A percentile compares a stretch with the other conserved stretches of the same genome.
Conservation (phyloP, 2,797 vertebrate species). For the Onychomys arenicola region DNA sequence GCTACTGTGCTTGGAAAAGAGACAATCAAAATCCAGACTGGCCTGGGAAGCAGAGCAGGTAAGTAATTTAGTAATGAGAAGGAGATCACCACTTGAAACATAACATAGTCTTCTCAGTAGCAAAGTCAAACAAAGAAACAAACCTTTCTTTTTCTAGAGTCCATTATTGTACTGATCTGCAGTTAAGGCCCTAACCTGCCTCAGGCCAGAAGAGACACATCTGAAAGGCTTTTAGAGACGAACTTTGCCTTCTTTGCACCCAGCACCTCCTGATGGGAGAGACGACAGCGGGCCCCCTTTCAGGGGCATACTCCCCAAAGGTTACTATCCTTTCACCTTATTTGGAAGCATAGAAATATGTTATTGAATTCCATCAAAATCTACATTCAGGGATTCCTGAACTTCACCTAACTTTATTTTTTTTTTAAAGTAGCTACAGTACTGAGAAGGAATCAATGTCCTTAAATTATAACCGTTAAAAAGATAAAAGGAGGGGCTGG, state of each 20-base stretch:
- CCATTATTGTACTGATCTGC: background rate
- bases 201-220: constrained; percentile 46
- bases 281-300: background rate
- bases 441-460: constrained; percentile 57
- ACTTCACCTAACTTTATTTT: constrained; percentile 60
- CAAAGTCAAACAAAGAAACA: constrained; percentile 61
- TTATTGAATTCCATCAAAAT: constrained; percentile 40
- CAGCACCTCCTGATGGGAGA: constrained; percentile 28
- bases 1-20: constrained; percentile 74
- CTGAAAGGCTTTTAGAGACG: constrained; percentile 13
- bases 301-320: background rate
- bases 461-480: constrained; percentile 44
- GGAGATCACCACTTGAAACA: constrained; percentile 73
- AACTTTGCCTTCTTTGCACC: constrained; percentile 21
- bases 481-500: background rate
- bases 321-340: constrained; percentile 12
- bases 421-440: background rate
- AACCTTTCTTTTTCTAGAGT: constrained; percentile 68
- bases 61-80: constrained; percentile 80
- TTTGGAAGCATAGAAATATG: constrained; percentile 21
- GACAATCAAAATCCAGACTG: constrained; percentile 84
- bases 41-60: constrained; percentile 75
- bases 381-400: constrained; percentile 35
- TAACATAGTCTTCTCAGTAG: constrained; percentile 78
- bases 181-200: constrained; percentile 1